phyloP scores from a whole-genome alignment of 2,113 vertebrate species.

The Spea bombifrons region DNA sequence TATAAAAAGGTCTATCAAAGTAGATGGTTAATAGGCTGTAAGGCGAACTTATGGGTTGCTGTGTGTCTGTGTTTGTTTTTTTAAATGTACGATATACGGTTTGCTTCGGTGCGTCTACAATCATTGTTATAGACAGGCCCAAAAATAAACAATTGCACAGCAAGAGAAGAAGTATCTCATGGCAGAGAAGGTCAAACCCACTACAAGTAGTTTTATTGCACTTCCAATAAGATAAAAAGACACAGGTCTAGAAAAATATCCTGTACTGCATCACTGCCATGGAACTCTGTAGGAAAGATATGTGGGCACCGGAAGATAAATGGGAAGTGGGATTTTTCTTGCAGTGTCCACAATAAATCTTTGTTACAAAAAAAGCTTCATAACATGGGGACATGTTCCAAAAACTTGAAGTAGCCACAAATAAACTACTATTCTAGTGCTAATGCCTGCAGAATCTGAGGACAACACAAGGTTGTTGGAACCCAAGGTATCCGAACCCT shows the following conservation, averaged over 20 bases:
- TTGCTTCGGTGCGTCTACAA: slow-evolving; percentile 3
- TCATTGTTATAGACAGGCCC: not conserved
- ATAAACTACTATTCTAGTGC: slow-evolving; percentile 21
- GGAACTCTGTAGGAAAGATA: slow-evolving; percentile 46
- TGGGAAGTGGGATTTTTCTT: slow-evolving; percentile 42
- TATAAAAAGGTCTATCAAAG: too few relatives aligned
- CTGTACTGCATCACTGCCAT: slow-evolving; percentile 46
- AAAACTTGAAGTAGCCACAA: slow-evolving; percentile 31
- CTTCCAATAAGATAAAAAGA: slow-evolving; percentile 48
- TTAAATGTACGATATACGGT: too few relatives aligned
- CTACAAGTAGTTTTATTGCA: slow-evolving; percentile 48
- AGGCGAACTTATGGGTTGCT: too few relatives aligned
- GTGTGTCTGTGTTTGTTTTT: not conserved
- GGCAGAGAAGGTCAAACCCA: slow-evolving; percentile 45
- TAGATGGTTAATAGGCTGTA: too few relatives aligned
- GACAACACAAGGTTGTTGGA: slow-evolving; percentile 27
- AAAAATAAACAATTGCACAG: slow-evolving; percentile 34
- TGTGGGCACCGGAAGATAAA: slow-evolving; percentile 46
- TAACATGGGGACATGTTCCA: slow-evolving; percentile 27
- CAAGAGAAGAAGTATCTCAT: slow-evolving; percentile 31
- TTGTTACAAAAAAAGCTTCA: slow-evolving; percentile 27
- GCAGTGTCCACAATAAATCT: slow-evolving; percentile 43
- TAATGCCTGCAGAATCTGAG: slow-evolving; percentile 18
- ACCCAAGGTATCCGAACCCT: not conserved
- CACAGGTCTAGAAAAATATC: slow-evolving; percentile 44